Base-by-base conservation (phyloP, 2,113 vertebrate genomes). In the Oryzias woworae region DNA sequence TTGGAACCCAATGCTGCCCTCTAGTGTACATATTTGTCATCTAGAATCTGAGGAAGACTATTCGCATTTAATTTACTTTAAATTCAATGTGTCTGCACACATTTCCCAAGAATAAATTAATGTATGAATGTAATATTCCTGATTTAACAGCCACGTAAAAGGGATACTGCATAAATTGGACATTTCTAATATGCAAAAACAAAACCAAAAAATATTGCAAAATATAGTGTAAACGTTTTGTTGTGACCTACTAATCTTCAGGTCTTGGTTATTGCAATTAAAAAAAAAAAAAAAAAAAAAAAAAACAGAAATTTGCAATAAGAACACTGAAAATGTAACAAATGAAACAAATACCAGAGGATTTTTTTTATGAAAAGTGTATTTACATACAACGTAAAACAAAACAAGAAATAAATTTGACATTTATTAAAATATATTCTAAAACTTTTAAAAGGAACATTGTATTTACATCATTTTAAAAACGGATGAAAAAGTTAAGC, bases 351-450 rank as follows among this genome's bases (percentile, higher is more conserved):
- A 28, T 36, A 53, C 14, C 49, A 0, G 7, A 24, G 20, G 49
- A 3, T 14, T 49, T 20, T 20, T 20, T 79, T 82, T 79, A 66
- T 49, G 58, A 76, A 69, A 56, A 4, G 1, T 85, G 0, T 87
- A 87, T 88, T 82, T 84, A 74, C 62, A 84, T 7, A 66, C 45
- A 6, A 52, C 76, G 47, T 24, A 48, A 57, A 70, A 41, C 5
- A 52, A 18, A 79, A 76, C 49, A 48, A 69, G 3, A 52, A 17
- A 12, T 36, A 14, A 48, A 4, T 46, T 26, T 7, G 72, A 82
- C 23, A 66, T 80, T 66, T 85, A 85, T 85, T 83, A 51, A 66
- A 78, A 81, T 72, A 53, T 14, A 56, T 3, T 4, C n/a, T 36
- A 81, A 67, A 70, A 67, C 58, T 46, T 53, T 77, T 75, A 83